phyloP scores from a whole-genome alignment of 2,888 invertebrate species.

The Dioctria rufipes region DNA sequence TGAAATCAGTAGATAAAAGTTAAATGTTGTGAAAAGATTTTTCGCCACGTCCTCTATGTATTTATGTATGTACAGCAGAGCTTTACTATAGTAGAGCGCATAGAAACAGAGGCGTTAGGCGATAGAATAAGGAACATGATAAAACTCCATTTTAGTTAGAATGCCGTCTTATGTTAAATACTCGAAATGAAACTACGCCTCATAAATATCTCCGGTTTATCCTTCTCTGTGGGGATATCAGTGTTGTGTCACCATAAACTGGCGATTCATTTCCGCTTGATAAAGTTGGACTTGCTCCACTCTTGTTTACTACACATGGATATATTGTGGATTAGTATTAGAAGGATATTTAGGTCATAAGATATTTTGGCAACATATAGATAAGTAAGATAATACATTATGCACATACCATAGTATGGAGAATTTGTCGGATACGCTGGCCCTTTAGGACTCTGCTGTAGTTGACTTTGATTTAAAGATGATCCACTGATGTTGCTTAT shows the following conservation, averaged over 20 bases:
- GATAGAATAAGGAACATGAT: conserved; percentile 50
- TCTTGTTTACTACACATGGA: conserved; percentile 59
- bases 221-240: conserved; percentile 65
- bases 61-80: neutral
- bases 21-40: conserved; percentile 53
- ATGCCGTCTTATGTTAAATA: conserved; percentile 57
- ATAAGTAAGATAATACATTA: neutral
- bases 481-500: conserved; percentile 55
- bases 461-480: conserved; percentile 55
- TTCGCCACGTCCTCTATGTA: conserved; percentile 25
- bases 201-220: conserved; percentile 66
- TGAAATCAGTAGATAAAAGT: conserved; percentile 40
- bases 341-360: conserved; percentile 40
- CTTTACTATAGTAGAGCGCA: neutral
- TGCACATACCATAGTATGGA: conserved; percentile 26
- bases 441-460: conserved; percentile 21
- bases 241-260: conserved; percentile 67
- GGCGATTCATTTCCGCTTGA: conserved; percentile 65
- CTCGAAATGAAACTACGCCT: conserved; percentile 53
- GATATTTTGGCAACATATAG: conserved; percentile 11
- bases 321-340: conserved; percentile 36
- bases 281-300: conserved; percentile 62
- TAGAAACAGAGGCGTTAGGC: conserved; percentile 35
- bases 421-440: conserved; percentile 59
- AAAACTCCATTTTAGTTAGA: conserved; percentile 50